Base-by-base conservation (phyloP, 2,888 invertebrate genomes). In the Drosophila quinaria region DNA sequence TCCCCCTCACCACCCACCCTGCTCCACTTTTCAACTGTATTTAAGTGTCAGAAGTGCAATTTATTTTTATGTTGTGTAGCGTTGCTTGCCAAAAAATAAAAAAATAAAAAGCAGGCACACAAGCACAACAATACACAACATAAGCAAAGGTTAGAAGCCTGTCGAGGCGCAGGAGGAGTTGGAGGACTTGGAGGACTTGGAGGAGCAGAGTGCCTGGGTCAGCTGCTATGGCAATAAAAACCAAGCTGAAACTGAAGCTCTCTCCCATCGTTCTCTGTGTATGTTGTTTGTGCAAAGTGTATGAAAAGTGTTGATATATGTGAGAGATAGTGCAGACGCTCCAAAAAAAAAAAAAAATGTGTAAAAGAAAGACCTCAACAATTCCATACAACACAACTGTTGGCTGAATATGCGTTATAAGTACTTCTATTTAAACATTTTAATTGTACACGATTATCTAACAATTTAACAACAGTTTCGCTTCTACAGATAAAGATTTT, bases 41-140 rank as follows among this genome's bases (percentile, higher is more conserved):
- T 84, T 84, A 88, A 86, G 89, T 86, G 86, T 86, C 86, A 86
- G 89, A 87, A 86, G 86, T 88, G 89, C 89, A 86, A 86, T 87
- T 87, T 88, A 88, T 87, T 86, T 85, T 84, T 84, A 84, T 84
- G 87, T 84, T 84, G 82, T 85, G 81, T 81, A 79, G 80, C 82
- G 81, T 79, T 77, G 72, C 60, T 59, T 64, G 73, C 68, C 78
- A 78, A 84, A 76, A 78, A 50, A 51, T 63, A 15, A 61, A 56
- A 78, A 49, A 46, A 65, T 19, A 67, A 52, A 71, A 66, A 42
- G 47, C 65, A 47, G 37, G 46, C 35, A 65, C 54, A 67, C 72
- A 58, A 65, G 64, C 80, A 69, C 75, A 80, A 85, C 82, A 84
- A 84, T 75, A 74, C 72, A 79, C 63, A 75, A 63, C 70, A 84